These are phyloP conservation scores for Sciurus niger DNA, from an alignment of 2,113 vertebrate genomes.

Conservation along the genomic window DNA sequence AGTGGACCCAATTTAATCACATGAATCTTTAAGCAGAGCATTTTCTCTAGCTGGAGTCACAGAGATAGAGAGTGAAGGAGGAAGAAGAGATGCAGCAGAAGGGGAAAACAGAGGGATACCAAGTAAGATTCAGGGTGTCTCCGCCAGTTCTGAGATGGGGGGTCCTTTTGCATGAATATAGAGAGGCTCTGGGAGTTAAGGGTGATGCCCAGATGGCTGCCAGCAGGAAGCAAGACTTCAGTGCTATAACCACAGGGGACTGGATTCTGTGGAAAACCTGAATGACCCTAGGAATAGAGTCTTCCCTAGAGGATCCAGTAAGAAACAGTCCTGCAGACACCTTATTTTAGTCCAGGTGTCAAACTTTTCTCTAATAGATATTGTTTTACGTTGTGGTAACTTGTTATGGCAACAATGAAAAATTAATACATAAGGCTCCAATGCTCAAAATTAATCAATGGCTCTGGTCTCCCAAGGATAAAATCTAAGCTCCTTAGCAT, in stretches of 20 bases:
- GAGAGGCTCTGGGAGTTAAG: neutral
- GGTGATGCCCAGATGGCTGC: no score
- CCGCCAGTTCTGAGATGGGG: neutral
- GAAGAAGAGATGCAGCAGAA: neutral
- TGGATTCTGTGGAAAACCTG: neutral
- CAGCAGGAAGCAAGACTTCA: neutral
- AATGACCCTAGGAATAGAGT: neutral
- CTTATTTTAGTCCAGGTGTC: neutral
- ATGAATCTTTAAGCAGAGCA: neutral
- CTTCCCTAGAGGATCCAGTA: neutral
- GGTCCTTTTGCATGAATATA: neutral
- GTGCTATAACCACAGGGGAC: neutral
- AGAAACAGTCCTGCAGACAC: neutral
- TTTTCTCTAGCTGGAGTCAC: neutral
- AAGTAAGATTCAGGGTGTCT: neutral
- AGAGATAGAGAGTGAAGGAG: neutral
- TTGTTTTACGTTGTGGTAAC: neutral
- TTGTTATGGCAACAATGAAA: neutral
- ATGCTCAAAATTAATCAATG: neutral
- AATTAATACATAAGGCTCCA: neutral
- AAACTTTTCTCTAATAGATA: neutral
- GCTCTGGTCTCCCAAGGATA: neutral
- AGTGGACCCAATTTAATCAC: neutral
- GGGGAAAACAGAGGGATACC: neutral
- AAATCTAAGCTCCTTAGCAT: neutral